Conservation (phyloP, 2,113 vertebrate genomes). For the Poeciliopsis occidentalis region DNA sequence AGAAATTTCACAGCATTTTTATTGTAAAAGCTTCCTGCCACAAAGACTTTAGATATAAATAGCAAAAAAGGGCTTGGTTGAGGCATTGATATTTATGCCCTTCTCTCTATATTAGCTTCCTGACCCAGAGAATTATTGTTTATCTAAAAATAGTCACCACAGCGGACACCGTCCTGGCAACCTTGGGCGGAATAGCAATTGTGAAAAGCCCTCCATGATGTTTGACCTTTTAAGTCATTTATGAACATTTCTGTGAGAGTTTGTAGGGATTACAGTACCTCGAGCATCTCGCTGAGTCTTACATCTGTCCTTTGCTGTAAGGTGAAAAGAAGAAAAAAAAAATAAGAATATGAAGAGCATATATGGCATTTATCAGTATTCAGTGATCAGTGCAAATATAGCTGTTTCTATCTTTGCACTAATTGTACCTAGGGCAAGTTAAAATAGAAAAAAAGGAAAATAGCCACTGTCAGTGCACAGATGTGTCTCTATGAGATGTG, state of each 20-base stretch:
- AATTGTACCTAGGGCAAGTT: not conserved
- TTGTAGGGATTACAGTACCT: slow-evolving; percentile 79
- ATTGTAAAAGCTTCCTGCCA: not conserved
- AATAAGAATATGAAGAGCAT: slow-evolving; percentile 10
- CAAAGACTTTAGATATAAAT: not conserved
- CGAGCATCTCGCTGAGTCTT: slow-evolving; percentile 96
- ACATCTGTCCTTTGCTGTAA: slow-evolving; percentile 98
- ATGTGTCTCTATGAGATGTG: too few species aligned
- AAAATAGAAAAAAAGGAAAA: not conserved
- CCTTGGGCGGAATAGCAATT: not conserved
- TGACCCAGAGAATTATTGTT: slow-evolving; percentile 1
- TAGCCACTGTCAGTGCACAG: too few species aligned
- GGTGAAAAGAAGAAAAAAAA: slow-evolving; percentile 24
- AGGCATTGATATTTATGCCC: not conserved
- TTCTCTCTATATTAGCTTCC: not conserved
- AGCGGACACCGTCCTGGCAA: slow-evolving; percentile 2
- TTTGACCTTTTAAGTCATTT: slow-evolving; percentile 48
- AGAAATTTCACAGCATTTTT: not conserved
- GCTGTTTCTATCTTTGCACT: too few species aligned
- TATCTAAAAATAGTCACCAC: slow-evolving; percentile 2
- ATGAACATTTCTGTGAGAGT: slow-evolving; percentile 6
- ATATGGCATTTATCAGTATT: slow-evolving; percentile 11
- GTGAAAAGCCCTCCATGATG: slow-evolving; percentile 21
- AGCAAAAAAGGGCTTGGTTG: not conserved
- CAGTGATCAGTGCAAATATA: not conserved